Evolutionary conservation across 2,888 invertebrate species (phyloP), one percentile per base, ranked within the genome.

Genomic region (Acleris sparsana): DNA sequence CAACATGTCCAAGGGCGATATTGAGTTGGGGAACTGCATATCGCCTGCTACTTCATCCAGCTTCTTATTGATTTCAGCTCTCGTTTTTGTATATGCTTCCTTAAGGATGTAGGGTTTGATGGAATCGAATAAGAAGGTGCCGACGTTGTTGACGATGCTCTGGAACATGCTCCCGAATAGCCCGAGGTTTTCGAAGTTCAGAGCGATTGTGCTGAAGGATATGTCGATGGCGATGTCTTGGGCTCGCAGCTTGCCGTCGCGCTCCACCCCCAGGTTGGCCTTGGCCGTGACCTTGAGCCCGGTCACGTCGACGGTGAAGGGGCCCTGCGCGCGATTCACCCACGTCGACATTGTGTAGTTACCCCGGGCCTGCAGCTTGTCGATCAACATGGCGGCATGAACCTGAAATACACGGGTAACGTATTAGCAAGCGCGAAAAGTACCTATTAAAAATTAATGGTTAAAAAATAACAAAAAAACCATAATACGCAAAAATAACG

Each of bases 131-230:
- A 97, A 93, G 70, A 96, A 94, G 25, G 94, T 94, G 2, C 96
- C 96, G 0, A 96, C 93, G 0, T 95, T 95, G 80, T 97, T 97
- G 57, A 97, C 93, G 57, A 96, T 88, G 1, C 95, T 93, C 82
- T 95, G 94, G 55, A 93, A 89, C 2, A 92, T 75, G 6, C 93
- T 89, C 0, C 95, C 95, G 69, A 96, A 85, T 69, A 96, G 93
- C 13, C 96, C 95, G 0, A 96, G 89, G 76, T 96, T 95, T 79
- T 96, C 94, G 77, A 97, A 96, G 75, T 96, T 94, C 92, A 96
- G 94, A 16, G 94, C 89, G 76, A 97, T 95, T 57, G 94, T 94
- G 22, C 93, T 89, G 72, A 96, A 96, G 0, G 93, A 93, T 53
- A 96, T 93, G 74, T 96, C 96, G 93, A 96, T 95, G 63, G 94